phyloP scores from a whole-genome alignment of 1,140 invertebrate species.

The Homarus americanus region DNA sequence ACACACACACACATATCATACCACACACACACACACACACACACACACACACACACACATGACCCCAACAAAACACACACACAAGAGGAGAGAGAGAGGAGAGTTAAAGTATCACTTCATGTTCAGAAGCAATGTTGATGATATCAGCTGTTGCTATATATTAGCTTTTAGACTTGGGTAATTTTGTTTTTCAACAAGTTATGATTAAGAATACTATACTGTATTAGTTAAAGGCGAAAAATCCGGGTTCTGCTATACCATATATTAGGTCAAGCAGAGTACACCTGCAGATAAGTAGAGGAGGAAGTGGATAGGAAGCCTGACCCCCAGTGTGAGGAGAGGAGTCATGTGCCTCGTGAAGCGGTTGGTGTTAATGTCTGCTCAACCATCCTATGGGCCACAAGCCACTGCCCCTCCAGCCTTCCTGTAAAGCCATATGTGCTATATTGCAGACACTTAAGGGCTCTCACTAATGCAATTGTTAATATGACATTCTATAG shows the following conservation, averaged over 20 bases:
- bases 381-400: slow-evolving; percentile 12
- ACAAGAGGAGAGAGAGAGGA: no score
- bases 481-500: neutral
- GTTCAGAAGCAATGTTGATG: neutral
- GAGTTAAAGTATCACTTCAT: neutral
- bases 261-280: neutral
- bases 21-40: neutral
- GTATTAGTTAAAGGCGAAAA: slow-evolving; percentile 2
- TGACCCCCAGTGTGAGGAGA: slow-evolving; percentile 60
- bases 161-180: neutral
- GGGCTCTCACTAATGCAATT: slow-evolving; percentile 30
- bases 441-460: neutral
- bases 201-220: neutral
- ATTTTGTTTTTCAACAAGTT: neutral
- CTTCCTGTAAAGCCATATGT: slow-evolving; percentile 6
- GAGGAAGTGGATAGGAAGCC: slow-evolving; percentile 51
- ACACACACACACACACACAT: neutral
- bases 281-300: slow-evolving; percentile 22
- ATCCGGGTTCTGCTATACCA: slow-evolving; percentile 32
- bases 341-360: slow-evolving; percentile 6
- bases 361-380: neutral
- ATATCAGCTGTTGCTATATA: neutral
- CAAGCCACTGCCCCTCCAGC: slow-evolving; percentile 41
- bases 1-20: no score
- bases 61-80: neutral